These are phyloP conservation scores for Tetropium fuscum DNA, from an alignment of 2,888 invertebrate genomes.

Conservation along the genomic window DNA sequence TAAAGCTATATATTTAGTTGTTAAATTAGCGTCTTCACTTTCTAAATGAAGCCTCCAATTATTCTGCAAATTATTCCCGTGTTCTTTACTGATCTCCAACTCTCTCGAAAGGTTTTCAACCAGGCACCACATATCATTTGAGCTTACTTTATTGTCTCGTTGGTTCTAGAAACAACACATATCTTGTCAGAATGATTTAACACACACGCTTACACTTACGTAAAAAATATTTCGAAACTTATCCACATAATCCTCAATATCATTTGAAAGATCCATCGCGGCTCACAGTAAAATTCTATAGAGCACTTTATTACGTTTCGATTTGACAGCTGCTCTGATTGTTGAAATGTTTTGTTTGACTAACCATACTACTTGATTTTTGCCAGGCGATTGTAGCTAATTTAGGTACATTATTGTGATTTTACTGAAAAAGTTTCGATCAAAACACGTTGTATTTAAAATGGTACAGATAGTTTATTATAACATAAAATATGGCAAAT, in stretches of 20 bases:
- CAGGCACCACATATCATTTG: constrained; percentile 28
- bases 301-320: neutral
- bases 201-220: constrained; percentile 30
- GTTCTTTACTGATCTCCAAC: constrained; percentile 28
- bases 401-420: too few relatives aligned
- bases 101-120: constrained; percentile 32
- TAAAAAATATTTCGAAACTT: constrained; percentile 33
- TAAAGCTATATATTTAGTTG: constrained; percentile 35
- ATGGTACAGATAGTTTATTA: too few relatives aligned
- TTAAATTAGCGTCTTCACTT: constrained; percentile 29
- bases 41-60: constrained; percentile 29
- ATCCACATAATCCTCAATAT: constrained; percentile 36
- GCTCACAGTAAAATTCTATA: too few relatives aligned
- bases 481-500: too few relatives aligned
- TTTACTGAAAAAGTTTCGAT: too few relatives aligned
- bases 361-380: too few relatives aligned
- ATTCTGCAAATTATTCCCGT: constrained; percentile 22
- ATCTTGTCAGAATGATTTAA: too few relatives aligned
- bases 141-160: constrained; percentile 25
- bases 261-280: constrained; percentile 30
- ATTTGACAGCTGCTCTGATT: neutral
- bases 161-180: constrained; percentile 31
- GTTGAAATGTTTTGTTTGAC: neutral
- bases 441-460: too few relatives aligned
- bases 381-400: too few relatives aligned